phyloP scores from a whole-genome alignment of 2,888 invertebrate species.

The Microplitis manilae region DNA sequence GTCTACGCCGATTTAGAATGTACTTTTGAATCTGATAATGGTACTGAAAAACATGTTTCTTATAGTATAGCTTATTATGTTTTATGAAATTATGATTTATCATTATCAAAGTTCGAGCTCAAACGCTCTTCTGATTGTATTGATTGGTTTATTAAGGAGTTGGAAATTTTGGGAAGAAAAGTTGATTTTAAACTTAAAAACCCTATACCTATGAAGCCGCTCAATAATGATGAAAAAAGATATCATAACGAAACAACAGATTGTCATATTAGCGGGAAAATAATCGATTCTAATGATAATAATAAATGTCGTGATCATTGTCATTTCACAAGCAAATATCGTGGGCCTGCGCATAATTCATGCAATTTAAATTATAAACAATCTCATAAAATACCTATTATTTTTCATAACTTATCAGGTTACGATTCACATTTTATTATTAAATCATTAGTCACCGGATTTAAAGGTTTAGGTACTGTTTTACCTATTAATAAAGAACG shows the following conservation, averaged over 20 bases:
- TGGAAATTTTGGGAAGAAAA: too few relatives aligned
- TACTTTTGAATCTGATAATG: slow-evolving; percentile 38
- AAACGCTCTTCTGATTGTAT: not conserved
- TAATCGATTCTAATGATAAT: too few relatives aligned
- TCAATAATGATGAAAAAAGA: slow-evolving; percentile 29
- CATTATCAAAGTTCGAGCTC: slow-evolving; percentile 36
- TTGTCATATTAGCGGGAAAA: too few relatives aligned
- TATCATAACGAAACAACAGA: slow-evolving; percentile 45
- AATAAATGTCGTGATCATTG: too few relatives aligned
- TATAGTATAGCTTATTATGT: slow-evolving; percentile 34
- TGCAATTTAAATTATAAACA: too few relatives aligned
- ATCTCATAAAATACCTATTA: too few relatives aligned
- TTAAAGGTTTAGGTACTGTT: slow-evolving; percentile 47
- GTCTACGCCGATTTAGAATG: slow-evolving; percentile 46
- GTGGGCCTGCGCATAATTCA: too few relatives aligned
- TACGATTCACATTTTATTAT: slow-evolving; percentile 57
- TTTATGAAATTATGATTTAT: slow-evolving; percentile 34
- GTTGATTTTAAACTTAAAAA: slow-evolving; percentile 1
- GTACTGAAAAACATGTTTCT: slow-evolving; percentile 36
- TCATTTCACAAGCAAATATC: too few relatives aligned
- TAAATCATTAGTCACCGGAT: slow-evolving; percentile 45
- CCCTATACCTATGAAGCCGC: slow-evolving; percentile 29
- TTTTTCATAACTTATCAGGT: slow-evolving; percentile 35
- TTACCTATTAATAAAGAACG: slow-evolving; percentile 47
- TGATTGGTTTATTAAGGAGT: too few relatives aligned